These are phyloP conservation scores for Botia almorhae DNA, from an alignment of 2,797 vertebrate species.

Conservation along the genomic window DNA sequence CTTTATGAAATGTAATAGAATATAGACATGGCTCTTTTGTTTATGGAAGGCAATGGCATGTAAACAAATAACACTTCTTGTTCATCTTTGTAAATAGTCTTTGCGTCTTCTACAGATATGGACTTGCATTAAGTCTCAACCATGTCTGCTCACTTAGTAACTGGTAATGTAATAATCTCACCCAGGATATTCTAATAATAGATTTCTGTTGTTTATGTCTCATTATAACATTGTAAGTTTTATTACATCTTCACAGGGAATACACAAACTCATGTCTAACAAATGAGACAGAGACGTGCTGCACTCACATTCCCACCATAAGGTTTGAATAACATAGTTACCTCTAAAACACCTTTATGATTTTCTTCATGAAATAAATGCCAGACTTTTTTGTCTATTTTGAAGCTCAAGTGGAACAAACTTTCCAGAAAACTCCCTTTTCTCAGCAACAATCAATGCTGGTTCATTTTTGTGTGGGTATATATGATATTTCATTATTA, in stretches of 20 bases:
- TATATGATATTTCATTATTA: no score
- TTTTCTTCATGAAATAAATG: no score
- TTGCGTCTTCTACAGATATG: constrained; percentile 72
- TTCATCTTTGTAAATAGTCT: neutral
- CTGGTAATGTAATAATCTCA: constrained; percentile 72
- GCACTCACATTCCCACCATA: constrained; percentile 75
- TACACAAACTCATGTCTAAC: constrained; percentile 62
- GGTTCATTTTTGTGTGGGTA: constrained; percentile 80
- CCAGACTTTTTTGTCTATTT: constrained; percentile 43
- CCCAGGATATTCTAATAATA: neutral
- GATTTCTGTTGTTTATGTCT: neutral
- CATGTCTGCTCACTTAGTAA: constrained; percentile 79
- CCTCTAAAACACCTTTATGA: neutral
- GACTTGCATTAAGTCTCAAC: constrained; percentile 68
- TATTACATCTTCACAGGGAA: constrained; percentile 62
- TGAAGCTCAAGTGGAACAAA: constrained; percentile 75
- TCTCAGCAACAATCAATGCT: constrained; percentile 76
- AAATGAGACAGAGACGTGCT: constrained; percentile 71
- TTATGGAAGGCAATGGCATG: neutral
- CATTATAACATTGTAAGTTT: neutral
- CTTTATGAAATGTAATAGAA: neutral
- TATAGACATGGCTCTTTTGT: neutral
- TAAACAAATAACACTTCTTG: neutral
- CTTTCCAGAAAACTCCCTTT: constrained; percentile 78
- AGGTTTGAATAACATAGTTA: constrained; percentile 67